Evolutionary conservation across 2,113 vertebrate species (phyloP), one percentile per base, ranked within the genome.

Genomic region (Sclerurus mexicanus): DNA sequence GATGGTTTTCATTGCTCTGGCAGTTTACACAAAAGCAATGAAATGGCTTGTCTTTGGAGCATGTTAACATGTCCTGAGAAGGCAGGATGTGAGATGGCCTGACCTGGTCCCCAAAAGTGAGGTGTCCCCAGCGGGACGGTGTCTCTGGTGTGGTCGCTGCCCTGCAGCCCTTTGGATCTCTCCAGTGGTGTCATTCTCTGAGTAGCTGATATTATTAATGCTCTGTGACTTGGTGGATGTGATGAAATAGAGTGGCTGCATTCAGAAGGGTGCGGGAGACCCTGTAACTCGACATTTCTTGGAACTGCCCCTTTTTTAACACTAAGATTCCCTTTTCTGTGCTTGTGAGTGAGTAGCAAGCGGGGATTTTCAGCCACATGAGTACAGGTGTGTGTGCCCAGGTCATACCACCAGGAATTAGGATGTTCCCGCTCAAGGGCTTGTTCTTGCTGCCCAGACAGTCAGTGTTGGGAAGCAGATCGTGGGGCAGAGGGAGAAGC

Each of bases 361-460:
- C 46, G 0, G 0, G 22, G 40, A 6, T 78, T 81, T 86, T 40
- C 44, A 82, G 49, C 44, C 35, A 0, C 53, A 4, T 6, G 13
- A 10, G 5, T 21, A 2, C 42, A 13, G 3, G 12, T 16, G 53
- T 6, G 0, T 21, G 14, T 23, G 2, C 14, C 10, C 25, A 7
- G 28, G 42, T 31, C 9, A 1, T 6, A 0, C 49, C n/a, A 9
- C 7, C 35, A 62, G 71, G 8, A 69, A 6, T 39, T 44, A 1
- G 53, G 66, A 4, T 72, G 44, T 60, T 56, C 33, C 76, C 53
- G 50, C 49, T 53, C 2, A 60, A 66, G 46, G 6, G 12, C 55
- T 49, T 8, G 18, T n/a, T 59, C n/a, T 59, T 75, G 40, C 12
- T 27, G 47, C 63, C 69, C 55, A 55, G 62, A 3, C 25, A 28